phyloP scores from a whole-genome alignment of 2,888 invertebrate genomes.

The Lumbricus terrestris region DNA sequence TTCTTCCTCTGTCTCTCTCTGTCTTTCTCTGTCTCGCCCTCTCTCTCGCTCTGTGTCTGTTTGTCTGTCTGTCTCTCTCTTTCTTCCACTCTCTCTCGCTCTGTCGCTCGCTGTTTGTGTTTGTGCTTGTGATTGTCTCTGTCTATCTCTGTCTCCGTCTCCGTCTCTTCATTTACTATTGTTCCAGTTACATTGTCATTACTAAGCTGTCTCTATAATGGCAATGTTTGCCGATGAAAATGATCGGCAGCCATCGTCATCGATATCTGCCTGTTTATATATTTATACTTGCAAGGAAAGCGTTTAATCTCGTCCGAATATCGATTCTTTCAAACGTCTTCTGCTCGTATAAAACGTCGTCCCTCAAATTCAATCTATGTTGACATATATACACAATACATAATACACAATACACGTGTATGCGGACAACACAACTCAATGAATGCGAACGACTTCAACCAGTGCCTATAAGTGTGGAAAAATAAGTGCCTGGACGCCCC shows the following conservation, averaged over 20 bases:
- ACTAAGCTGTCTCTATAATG: not conserved
- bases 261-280: not conserved
- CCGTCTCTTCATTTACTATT: not conserved
- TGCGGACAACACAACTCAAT: not conserved
- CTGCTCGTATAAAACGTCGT: not conserved
- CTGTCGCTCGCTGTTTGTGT: not conserved
- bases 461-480: no score
- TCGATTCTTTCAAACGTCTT: not conserved
- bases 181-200: conserved; percentile 3
- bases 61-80: no score
- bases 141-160: not conserved
- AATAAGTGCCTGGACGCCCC: no score
- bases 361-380: conserved; percentile 3
- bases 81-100: not conserved
- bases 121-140: not conserved
- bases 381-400: no score
- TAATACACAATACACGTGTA: no score
- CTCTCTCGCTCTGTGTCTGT: not conserved
- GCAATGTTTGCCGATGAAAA: not conserved
- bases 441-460: not conserved
- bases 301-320: conserved; percentile 3
- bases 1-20: not conserved
- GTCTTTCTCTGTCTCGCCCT: not conserved
- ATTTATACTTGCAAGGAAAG: not conserved
- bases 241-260: not conserved